These are phyloP conservation scores for Lanius ludovicianus DNA, from an alignment of 2,113 vertebrate genomes.

Conservation along the genomic window DNA sequence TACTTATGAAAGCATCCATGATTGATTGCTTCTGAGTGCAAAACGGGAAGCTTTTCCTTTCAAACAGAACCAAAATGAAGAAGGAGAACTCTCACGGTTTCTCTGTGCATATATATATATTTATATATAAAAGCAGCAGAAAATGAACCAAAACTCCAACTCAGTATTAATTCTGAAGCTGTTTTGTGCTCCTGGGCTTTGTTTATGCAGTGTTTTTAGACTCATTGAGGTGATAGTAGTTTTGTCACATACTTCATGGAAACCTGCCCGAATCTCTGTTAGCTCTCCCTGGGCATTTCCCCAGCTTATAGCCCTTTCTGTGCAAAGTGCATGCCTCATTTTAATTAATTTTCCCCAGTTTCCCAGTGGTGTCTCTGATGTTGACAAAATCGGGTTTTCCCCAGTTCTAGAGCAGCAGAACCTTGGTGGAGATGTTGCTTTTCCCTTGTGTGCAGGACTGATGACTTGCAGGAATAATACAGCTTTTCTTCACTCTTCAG, in stretches of 20 bases:
- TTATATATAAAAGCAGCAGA: neutral
- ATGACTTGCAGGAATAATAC: neutral
- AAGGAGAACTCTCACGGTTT: neutral
- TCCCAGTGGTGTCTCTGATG: neutral
- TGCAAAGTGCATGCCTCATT: neutral
- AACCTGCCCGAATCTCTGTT: neutral
- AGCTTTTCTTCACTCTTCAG: neutral
- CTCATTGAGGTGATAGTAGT: neutral
- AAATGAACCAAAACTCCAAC: neutral
- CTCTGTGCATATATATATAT: neutral
- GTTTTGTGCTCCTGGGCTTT: neutral
- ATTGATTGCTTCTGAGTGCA: neutral
- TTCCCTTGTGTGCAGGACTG: neutral
- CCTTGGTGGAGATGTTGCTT: neutral
- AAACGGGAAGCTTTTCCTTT: neutral
- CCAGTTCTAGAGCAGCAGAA: neutral
- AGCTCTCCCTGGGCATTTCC: neutral
- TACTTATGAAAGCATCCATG: neutral
- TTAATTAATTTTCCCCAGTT: neutral
- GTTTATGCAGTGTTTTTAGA: neutral
- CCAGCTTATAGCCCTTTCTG: neutral
- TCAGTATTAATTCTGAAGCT: neutral
- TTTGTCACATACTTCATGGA: neutral
- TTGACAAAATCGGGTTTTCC: neutral
- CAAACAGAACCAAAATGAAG: neutral